Evolutionary conservation across 2,113 vertebrate species (phyloP), one percentile per base, ranked within the genome.

Genomic region (Pelusios castaneus): DNA sequence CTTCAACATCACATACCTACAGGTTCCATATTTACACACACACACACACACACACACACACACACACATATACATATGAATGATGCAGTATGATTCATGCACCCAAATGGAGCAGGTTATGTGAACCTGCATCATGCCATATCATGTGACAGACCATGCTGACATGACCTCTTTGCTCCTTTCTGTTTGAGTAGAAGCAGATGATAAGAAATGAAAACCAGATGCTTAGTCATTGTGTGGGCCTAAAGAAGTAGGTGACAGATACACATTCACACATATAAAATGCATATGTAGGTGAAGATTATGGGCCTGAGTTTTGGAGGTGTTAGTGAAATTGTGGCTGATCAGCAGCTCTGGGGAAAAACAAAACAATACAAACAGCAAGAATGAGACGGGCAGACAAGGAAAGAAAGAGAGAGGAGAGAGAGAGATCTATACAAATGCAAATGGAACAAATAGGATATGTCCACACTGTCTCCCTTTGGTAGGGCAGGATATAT

Each of bases 401-500:
- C 22, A 47, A 41, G 24, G 16, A 3, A 2, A 76, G 25, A 76
- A 41, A 47, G 10, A 10, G 47, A 8, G 47, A 10, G 47, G 47
- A n/a, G 47, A 41, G 38, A 51, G 70, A 38, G 38, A 22, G 10
- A 27, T 73, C 12, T 47, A 47, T 5, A 2, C 3, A 0, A 1
- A 34, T 0, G 3, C 45, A 43, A 45, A 31, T 25, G 22, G 51
- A 41, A 8, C 5, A 51, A 38, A 1, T 1, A 5, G 17, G 31
- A 29, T 31, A 24, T 3, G 1, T 19, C 73, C 19, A 3, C 1
- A 2, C 21, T 3, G 21, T 51, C 5, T 16, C 0, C 0, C 0
- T 7, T 3, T 8, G 8, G 49, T 1, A 78, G 77, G 43, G 10
- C 41, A 76, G 38, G 41, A 41, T 82, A 5, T 38, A 43, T 10